These are phyloP conservation scores for Sminthurinus signatus DNA, from an alignment of 1,140 invertebrate species.

Conservation along the genomic window DNA sequence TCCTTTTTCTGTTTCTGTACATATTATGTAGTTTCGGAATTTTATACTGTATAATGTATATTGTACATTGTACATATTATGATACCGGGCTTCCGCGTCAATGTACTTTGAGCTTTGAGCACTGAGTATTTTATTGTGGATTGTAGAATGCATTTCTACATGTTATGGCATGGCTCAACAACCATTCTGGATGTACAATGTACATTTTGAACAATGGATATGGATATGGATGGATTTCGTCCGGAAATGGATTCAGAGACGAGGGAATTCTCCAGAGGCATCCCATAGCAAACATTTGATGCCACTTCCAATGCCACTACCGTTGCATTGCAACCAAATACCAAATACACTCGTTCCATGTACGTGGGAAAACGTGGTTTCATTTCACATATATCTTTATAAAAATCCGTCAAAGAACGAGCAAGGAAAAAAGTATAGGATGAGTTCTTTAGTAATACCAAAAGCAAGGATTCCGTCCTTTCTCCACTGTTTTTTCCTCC, in stretches of 20 bases:
- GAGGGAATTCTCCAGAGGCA: slow-evolving; percentile 34
- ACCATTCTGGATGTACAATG: slow-evolving; percentile 22
- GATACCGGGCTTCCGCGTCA: not conserved
- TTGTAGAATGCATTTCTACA: not conserved
- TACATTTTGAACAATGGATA: slow-evolving; percentile 36
- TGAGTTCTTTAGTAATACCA: slow-evolving; percentile 14
- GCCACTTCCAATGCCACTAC: too few relatives aligned
- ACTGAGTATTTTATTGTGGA: not conserved
- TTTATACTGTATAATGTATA: not conserved
- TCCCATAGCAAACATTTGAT: not conserved
- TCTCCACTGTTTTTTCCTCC: slow-evolving; percentile 7
- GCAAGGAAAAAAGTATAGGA: slow-evolving; percentile 26
- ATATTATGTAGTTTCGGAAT: not conserved
- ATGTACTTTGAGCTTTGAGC: not conserved
- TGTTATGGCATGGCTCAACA: too few relatives aligned
- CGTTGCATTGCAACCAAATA: too few relatives aligned
- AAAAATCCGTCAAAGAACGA: too few relatives aligned
- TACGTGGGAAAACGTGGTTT: too few relatives aligned
- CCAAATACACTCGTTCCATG: too few relatives aligned
- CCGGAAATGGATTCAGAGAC: slow-evolving; percentile 20
- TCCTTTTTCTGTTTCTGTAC: not conserved
- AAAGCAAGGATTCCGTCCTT: not conserved
- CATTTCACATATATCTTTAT: slow-evolving; percentile 37
- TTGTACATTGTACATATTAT: not conserved
- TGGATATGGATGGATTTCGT: too few relatives aligned